A percentile compares a stretch with the other conserved stretches of the same genome.
phyloP scores from a whole-genome alignment of 2,113 vertebrate genomes.

The Carassius gibelio region DNA sequence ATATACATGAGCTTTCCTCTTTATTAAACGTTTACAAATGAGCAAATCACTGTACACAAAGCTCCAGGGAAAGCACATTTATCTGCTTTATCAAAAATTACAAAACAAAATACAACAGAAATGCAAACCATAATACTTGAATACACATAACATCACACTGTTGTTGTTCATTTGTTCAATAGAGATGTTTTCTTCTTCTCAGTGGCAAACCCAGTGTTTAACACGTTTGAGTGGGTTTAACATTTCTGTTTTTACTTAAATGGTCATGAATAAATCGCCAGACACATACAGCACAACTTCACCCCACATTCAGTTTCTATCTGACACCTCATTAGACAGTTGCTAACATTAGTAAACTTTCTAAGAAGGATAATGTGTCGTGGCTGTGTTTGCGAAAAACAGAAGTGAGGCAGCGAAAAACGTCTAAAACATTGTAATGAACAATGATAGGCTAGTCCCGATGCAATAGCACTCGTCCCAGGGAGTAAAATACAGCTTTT shows the following conservation, averaged over 20 bases:
- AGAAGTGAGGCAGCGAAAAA: neutral
- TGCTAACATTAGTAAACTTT: neutral
- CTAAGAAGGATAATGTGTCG: neutral
- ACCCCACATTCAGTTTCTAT: neutral
- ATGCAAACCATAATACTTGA: slow-evolving; percentile 28
- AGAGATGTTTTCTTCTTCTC: neutral
- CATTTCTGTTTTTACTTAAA: neutral
- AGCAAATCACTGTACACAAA: slow-evolving; percentile 7
- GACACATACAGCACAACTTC: neutral
- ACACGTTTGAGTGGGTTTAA: neutral
- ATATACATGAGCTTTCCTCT: slow-evolving; percentile 46
- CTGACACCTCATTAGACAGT: neutral
- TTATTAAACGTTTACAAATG: slow-evolving; percentile 44
- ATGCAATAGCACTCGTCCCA: neutral
- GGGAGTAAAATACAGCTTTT: no score
- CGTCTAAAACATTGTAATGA: neutral
- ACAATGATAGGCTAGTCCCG: neutral
- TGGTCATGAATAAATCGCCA: neutral
- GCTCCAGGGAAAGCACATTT: slow-evolving; percentile 39
- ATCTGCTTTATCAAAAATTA: slow-evolving; percentile 5
- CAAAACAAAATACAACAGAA: slow-evolving; percentile 26
- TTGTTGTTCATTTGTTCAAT: neutral
- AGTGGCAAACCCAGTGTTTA: neutral
- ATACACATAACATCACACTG: slow-evolving; percentile 5
- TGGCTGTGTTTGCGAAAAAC: neutral